Percentiles rank a stretch among this genome's conserved stretches.
Conservation (phyloP, 1,140 invertebrate species). For the Aphis gossypii region DNA sequence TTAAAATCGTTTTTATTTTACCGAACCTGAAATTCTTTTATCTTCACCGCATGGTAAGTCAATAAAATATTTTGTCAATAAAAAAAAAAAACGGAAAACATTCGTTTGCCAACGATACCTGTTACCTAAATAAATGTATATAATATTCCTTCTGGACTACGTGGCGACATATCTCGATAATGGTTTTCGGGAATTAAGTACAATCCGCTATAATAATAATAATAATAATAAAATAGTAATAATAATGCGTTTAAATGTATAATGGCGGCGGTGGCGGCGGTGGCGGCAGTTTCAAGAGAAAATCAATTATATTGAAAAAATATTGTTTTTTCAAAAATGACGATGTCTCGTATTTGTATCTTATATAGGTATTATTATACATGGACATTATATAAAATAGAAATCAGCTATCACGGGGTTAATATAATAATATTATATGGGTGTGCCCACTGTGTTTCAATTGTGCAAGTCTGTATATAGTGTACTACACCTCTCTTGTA, state of each 20-base stretch:
- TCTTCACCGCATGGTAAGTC: neutral
- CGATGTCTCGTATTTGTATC: neutral
- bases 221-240: neutral
- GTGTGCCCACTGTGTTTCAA: neutral
- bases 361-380: neutral
- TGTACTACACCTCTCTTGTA: neutral
- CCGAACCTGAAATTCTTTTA: conserved; percentile 7
- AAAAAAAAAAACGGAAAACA: conserved; percentile 2
- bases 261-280: neutral
- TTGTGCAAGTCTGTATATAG: neutral
- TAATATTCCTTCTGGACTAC: conserved; percentile 9
- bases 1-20: conserved; percentile 17
- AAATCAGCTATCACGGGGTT: neutral
- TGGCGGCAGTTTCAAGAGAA: neutral
- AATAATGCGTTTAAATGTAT: conserved; percentile 2
- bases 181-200: conserved; percentile 33
- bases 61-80: conserved; percentile 41
- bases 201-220: neutral
- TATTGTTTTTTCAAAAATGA: neutral
- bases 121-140: neutral
- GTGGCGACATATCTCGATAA: conserved; percentile 16
- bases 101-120: neutral
- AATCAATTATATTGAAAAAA: conserved; percentile 36
- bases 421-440: conserved; percentile 12
- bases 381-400: neutral